Conservation (phyloP, 2,113 vertebrate species). For the Zootoca vivipara region DNA sequence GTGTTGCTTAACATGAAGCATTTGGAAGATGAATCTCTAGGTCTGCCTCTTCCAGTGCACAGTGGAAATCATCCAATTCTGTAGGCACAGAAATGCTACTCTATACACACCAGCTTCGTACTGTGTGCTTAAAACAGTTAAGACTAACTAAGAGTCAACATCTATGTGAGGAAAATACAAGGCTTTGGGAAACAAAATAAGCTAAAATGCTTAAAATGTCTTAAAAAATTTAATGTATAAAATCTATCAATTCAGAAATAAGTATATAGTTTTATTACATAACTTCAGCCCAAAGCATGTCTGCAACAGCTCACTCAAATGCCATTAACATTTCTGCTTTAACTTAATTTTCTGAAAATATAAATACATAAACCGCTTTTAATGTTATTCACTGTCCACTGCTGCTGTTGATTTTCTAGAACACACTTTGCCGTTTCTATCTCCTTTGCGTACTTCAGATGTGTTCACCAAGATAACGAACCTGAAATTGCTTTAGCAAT, state of each 20-base stretch:
- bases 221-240: background rate
- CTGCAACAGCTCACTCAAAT: background rate
- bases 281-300: background rate
- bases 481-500: slow-evolving; percentile 66
- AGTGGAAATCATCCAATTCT: background rate
- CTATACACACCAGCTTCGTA: background rate
- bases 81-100: background rate
- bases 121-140: no score
- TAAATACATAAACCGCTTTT: slow-evolving; percentile 10
- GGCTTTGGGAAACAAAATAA: background rate
- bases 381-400: background rate
- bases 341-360: background rate
- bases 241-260: background rate
- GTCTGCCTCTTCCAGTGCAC: background rate
- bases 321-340: background rate
- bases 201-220: background rate
- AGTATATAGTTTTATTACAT: background rate
- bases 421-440: slow-evolving; percentile 4
- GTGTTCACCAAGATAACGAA: slow-evolving; percentile 39
- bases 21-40: background rate
- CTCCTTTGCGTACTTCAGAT: slow-evolving; percentile 21
- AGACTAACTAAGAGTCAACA: no score
- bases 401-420: slow-evolving; percentile 10
- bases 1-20: background rate
- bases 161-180: background rate